Evolutionary conservation across 2,888 invertebrate species (phyloP), one percentile per base, ranked within the genome.

Genomic region (Pachycephus smyrnensis): DNA sequence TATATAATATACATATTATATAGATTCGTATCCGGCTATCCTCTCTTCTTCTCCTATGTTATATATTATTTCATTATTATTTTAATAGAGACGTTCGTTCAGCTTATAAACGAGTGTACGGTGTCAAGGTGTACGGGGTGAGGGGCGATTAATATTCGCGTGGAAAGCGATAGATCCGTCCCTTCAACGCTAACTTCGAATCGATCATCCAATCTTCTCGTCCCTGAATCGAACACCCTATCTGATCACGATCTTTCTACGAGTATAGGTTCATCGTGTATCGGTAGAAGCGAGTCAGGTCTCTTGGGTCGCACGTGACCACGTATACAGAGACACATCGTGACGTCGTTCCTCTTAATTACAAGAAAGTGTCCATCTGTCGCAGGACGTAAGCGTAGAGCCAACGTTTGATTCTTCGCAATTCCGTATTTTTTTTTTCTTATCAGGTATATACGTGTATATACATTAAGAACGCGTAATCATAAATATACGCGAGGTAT

Each of bases 1-100:
- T 85, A 86, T 88, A 87, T 88, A 88, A 88, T 89, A 87, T 88
- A 88, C 88, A 88, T 88, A 88, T 88, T 83, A 86, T 87, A 89
- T 87, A 86, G 87, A 89, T 89, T 88, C 85, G 85, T 86, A 87
- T 88, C 86, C 84, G 87, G 84, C 86, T 88, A 89, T 86, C 86
- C 85, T 81, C 77, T 82, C 55, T 33, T 79, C 79, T 80, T 84
- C 81, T 84, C 83, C 86, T 86, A 87, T 86, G 83, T 82, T 88
- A 86, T 86, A 87, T 87, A 87, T 87, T 87, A 86, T 88, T 82
- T 88, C 83, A 83, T 85, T 86, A 87, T 83, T 83, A 83, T 81
- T 81, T 76, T 77, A 83, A 86, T 86, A 86, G 82, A 87, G 84
- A 86, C 78, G 81, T 84, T 55, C 84, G 83, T 87, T 86, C 83